phyloP scores from a whole-genome alignment of 2,888 invertebrate species.

The Hirtodrosophila cameraria region DNA sequence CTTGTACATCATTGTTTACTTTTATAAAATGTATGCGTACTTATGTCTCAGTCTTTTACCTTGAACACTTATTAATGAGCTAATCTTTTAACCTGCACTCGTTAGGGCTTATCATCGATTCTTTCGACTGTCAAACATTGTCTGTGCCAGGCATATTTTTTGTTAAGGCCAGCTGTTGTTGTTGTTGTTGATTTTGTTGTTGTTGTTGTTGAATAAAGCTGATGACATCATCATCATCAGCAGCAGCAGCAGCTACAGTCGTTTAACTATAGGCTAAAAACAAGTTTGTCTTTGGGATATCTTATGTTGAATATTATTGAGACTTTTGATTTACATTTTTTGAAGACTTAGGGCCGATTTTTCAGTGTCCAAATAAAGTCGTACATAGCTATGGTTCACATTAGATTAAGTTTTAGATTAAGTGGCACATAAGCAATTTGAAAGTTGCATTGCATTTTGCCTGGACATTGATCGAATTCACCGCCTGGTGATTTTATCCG shows the following conservation, averaged over 20 bases:
- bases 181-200: constrained; percentile 30
- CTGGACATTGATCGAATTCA: no score
- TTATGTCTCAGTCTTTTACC: constrained; percentile 51
- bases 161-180: constrained; percentile 57
- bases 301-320: no score
- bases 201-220: constrained; percentile 43
- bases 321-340: no score
- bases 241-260: constrained; percentile 32
- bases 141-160: constrained; percentile 5
- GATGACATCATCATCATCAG: constrained; percentile 62
- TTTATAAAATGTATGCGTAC: constrained; percentile 5
- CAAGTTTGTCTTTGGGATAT: constrained; percentile 59
- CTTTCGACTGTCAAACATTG: constrained; percentile 29
- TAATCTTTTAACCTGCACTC: constrained; percentile 68
- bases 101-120: constrained; percentile 47
- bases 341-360: no score
- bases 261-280: constrained; percentile 32
- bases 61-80: constrained; percentile 64
- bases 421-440: no score
- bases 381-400: no score
- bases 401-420: no score
- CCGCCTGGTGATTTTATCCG: no score
- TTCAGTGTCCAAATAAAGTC: no score
- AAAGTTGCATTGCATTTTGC: no score
- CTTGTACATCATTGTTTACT: constrained; percentile 38